Conservation (phyloP, 2,888 invertebrate genomes). For the Macaria liturata region DNA sequence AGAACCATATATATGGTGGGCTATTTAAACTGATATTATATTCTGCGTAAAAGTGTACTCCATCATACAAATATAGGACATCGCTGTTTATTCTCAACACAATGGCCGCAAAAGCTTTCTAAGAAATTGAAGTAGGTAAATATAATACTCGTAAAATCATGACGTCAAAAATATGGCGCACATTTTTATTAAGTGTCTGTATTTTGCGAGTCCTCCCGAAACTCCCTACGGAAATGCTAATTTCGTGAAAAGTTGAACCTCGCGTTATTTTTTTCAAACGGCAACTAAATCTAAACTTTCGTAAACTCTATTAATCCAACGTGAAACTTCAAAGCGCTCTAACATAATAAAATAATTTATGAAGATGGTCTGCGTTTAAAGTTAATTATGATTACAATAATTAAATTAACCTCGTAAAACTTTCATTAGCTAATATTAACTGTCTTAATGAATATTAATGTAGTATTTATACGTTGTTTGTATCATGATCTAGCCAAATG, state of each 20-base stretch:
- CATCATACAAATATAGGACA: conserved; percentile 15
- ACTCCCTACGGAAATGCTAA: no score
- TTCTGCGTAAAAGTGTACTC: conserved; percentile 6
- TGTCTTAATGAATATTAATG: background rate
- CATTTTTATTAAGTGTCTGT: background rate
- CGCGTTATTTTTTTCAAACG: no score
- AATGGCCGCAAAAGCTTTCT: conserved; percentile 23
- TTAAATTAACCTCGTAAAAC: conserved; percentile 4
- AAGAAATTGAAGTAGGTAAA: conserved; percentile 16
- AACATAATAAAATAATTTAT: conserved; percentile 7
- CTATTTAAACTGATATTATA: conserved; percentile 6
- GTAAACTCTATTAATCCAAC: background rate
- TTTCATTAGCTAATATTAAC: conserved; percentile 3
- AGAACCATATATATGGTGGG: no score
- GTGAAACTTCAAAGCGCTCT: background rate
- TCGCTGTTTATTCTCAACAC: conserved; percentile 16
- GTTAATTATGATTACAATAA: conserved; percentile 3
- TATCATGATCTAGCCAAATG: conserved; percentile 1
- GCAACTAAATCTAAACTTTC: no score
- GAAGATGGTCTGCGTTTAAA: background rate
- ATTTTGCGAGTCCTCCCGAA: no score
- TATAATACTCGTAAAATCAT: conserved; percentile 9
- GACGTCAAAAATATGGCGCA: conserved; percentile 11
- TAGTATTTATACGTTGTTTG: background rate
- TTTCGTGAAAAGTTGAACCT: no score